These are phyloP conservation scores for Erinaceus europaeus DNA, from an alignment of 2,113 vertebrate species.

Conservation along the genomic window DNA sequence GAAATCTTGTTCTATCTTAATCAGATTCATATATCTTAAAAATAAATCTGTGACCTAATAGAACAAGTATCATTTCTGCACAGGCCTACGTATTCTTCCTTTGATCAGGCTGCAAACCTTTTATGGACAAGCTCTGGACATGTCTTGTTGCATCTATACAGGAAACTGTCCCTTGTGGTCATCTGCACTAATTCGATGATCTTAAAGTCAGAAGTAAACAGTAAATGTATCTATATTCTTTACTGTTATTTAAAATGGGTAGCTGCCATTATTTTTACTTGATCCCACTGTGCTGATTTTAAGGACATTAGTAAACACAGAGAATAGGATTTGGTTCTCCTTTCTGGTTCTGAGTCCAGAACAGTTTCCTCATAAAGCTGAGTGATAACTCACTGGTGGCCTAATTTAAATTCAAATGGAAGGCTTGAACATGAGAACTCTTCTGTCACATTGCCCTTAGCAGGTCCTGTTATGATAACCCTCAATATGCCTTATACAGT, in stretches of 20 bases:
- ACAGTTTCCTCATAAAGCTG: not conserved
- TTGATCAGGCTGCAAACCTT: not conserved
- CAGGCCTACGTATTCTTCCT: not conserved
- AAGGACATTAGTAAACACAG: not conserved
- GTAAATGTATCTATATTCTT: not conserved
- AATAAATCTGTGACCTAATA: not conserved
- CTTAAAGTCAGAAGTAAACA: not conserved
- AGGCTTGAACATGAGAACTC: slow-evolving; percentile 37
- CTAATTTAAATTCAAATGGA: slow-evolving; percentile 61
- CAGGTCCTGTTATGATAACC: slow-evolving; percentile 65
- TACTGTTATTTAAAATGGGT: not conserved
- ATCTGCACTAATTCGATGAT: not conserved
- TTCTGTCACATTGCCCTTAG: slow-evolving; percentile 45
- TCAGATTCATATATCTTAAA: not conserved
- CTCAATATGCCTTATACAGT: slow-evolving; percentile 20
- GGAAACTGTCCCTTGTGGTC: not conserved
- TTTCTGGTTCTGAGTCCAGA: slow-evolving; percentile 4
- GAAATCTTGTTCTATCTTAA: not conserved
- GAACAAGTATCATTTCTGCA: not conserved
- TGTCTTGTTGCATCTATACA: not conserved
- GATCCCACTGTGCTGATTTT: slow-evolving; percentile 3
- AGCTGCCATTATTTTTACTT: not conserved
- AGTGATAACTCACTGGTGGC: slow-evolving; percentile 25
- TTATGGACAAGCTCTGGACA: not conserved
- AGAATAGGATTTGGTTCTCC: not conserved